A percentile compares a stretch with the other conserved stretches of the same genome.
Evolutionary conservation across 1,140 invertebrate species (phyloP).

Genomic region (Trissolcus basalis): DNA sequence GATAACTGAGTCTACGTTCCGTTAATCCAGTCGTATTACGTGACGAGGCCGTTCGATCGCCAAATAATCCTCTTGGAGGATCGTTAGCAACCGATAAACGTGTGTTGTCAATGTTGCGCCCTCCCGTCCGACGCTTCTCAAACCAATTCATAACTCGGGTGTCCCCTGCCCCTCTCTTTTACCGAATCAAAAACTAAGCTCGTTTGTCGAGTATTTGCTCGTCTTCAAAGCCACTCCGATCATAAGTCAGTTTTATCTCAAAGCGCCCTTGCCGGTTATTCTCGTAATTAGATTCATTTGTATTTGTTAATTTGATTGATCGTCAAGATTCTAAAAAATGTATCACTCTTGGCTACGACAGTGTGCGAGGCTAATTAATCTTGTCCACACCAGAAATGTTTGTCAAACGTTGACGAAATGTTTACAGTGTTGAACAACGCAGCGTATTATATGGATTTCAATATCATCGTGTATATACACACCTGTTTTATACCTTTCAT

Average conservation of each 20-base stretch:
- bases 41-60: constrained; percentile 47
- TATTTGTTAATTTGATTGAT: neutral
- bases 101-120: constrained; percentile 37
- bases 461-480: neutral
- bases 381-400: neutral
- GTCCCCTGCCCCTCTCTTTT: neutral
- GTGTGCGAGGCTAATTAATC: neutral
- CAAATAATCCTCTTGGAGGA: constrained; percentile 55
- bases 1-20: constrained; percentile 48
- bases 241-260: constrained; percentile 10
- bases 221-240: constrained; percentile 8
- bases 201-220: constrained; percentile 16
- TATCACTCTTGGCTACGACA: neutral
- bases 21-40: constrained; percentile 57
- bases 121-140: constrained; percentile 3
- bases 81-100: constrained; percentile 60
- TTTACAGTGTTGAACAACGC: neutral
- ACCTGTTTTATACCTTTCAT: neutral
- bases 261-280: neutral
- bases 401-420: constrained; percentile 3
- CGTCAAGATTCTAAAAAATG: neutral
- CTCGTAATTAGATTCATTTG: too few relatives aligned
- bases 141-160: constrained; percentile 18
- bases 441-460: neutral
- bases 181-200: constrained; percentile 26